phyloP scores from a whole-genome alignment of 2,113 vertebrate genomes.

The Callorhinus ursinus region DNA sequence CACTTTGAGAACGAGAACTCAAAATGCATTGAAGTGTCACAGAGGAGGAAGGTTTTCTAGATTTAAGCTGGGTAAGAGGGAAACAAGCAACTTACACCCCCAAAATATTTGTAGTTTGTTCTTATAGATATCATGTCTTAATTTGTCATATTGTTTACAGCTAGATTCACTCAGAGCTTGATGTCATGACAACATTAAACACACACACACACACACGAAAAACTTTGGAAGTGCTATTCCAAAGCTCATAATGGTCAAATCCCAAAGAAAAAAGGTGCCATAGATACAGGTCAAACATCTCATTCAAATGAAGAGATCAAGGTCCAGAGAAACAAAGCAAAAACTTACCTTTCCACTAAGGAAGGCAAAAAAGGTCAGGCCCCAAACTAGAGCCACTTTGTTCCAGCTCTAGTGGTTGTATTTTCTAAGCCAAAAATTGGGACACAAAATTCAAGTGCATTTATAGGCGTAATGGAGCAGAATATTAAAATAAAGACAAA shows the following conservation, averaged over 20 bases:
- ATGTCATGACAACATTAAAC: background rate
- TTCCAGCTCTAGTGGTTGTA: background rate
- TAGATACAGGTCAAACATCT: background rate
- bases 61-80: background rate
- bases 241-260: background rate
- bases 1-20: background rate
- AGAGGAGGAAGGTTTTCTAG: background rate
- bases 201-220: background rate
- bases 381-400: background rate
- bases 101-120: constrained; percentile 1
- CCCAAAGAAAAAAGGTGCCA: background rate
- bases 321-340: background rate
- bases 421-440: constrained; percentile 12
- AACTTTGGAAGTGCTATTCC: background rate
- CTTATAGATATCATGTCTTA: background rate
- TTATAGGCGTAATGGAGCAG: background rate
- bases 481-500: constrained; percentile 40
- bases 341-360: background rate
- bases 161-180: background rate
- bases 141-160: background rate
- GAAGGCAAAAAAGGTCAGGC: background rate
- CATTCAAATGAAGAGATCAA: background rate
- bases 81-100: background rate
- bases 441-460: background rate
- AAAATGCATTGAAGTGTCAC: background rate